A percentile compares a stretch with the other conserved stretches of the same genome.
phyloP scores from a whole-genome alignment of 2,888 invertebrate species.

The Octodonta nipae region DNA sequence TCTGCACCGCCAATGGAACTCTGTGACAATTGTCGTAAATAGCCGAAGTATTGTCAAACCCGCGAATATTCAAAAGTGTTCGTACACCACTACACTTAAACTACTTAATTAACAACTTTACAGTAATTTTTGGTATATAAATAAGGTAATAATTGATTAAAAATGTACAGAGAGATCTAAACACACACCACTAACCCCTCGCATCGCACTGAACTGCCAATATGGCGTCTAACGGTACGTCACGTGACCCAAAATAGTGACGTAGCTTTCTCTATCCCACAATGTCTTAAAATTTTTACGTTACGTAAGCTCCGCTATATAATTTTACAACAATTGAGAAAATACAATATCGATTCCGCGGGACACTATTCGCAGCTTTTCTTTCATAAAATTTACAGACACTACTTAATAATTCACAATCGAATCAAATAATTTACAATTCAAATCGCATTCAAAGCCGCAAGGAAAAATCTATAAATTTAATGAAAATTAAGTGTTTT shows the following conservation, averaged over 20 bases:
- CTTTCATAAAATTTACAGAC: too few relatives aligned
- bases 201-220: constrained; percentile 41
- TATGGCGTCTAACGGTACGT: constrained; percentile 45
- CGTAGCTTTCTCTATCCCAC: constrained; percentile 34
- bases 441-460: too few relatives aligned
- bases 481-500: too few relatives aligned
- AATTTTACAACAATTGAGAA: constrained; percentile 22
- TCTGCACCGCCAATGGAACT: constrained; percentile 35
- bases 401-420: too few relatives aligned
- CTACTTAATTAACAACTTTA: too few relatives aligned
- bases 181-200: constrained; percentile 39
- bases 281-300: constrained; percentile 33
- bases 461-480: too few relatives aligned
- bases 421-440: too few relatives aligned
- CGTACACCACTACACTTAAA: constrained; percentile 19
- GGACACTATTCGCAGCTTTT: background rate
- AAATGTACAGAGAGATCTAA: constrained; percentile 19
- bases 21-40: constrained; percentile 37
- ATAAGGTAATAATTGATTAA: too few relatives aligned
- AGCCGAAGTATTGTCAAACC: constrained; percentile 32
- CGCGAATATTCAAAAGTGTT: constrained; percentile 34
- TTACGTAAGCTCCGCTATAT: constrained; percentile 30
- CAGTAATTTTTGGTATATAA: too few relatives aligned
- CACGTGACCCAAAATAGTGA: constrained; percentile 43
- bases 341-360: constrained; percentile 8